A percentile compares a stretch with the other conserved stretches of the same genome.
Evolutionary conservation across 2,797 vertebrate genomes (phyloP).

Genomic region (Mormyrops boulengeri): DNA sequence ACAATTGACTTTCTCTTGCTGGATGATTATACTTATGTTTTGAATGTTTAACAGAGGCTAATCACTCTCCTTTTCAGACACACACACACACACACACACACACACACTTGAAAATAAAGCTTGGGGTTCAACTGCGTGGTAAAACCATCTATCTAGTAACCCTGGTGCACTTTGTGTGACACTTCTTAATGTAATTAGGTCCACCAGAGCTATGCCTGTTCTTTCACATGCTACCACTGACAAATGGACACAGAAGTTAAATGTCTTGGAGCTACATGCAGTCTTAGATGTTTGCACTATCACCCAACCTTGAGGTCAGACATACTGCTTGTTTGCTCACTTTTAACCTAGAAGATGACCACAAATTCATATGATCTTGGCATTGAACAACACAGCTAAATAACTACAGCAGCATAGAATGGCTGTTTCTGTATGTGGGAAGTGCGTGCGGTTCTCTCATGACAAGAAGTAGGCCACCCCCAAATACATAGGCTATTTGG

Average conservation of each 20-base stretch:
- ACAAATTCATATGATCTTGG: neutral
- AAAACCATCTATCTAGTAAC: neutral
- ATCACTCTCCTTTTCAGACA: too few species aligned
- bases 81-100: too few species aligned
- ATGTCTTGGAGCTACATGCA: neutral
- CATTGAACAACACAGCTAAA: neutral
- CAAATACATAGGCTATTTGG: neutral
- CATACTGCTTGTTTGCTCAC: neutral
- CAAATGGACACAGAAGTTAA: neutral
- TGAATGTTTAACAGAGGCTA: too few species aligned
- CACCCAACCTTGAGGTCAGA: neutral
- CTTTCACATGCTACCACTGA: too few species aligned
- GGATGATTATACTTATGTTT: too few species aligned
- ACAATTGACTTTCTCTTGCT: too few species aligned
- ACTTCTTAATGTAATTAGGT: neutral
- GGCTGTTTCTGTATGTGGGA: neutral
- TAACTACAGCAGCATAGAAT: neutral
- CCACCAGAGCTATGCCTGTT: too few species aligned
- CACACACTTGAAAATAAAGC: too few species aligned
- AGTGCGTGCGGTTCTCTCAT: neutral
- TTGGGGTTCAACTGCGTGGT: neutral
- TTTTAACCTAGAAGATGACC: neutral
- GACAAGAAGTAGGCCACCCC: neutral
- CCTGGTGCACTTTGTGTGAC: neutral
- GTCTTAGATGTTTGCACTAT: neutral